These are phyloP conservation scores for Oceanodroma leucorhoa DNA, from an alignment of 2,797 vertebrate species.

Conservation along the genomic window DNA sequence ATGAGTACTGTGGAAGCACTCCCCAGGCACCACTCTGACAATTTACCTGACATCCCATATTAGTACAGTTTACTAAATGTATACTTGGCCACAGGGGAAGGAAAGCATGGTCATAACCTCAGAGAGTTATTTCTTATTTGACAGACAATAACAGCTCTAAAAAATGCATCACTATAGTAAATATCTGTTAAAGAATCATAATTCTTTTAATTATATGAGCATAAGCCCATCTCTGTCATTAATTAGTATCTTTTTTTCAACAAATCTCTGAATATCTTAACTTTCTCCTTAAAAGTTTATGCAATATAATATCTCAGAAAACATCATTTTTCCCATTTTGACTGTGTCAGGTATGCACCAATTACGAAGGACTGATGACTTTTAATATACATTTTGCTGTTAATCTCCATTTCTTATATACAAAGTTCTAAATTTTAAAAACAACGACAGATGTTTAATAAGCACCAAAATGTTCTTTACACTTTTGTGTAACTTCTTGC, in stretches of 20 bases:
- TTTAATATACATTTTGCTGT: background rate
- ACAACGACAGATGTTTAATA: background rate
- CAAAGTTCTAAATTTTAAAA: background rate
- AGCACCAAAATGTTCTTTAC: background rate
- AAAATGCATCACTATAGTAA: background rate
- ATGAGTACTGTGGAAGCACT: background rate
- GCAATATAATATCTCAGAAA: background rate
- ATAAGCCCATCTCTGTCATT: background rate
- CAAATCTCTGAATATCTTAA: background rate
- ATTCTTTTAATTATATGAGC: background rate
- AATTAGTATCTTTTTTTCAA: background rate
- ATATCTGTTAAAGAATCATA: background rate
- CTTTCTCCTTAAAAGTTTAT: background rate
- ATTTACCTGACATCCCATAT: background rate
- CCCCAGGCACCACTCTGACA: background rate
- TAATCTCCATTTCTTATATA: background rate
- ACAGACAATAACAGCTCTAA: background rate
- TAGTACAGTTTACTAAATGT: background rate
- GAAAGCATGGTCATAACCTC: background rate
- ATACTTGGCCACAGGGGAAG: background rate
- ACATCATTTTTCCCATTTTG: background rate
- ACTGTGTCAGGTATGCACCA: background rate
- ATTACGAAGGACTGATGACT: background rate
- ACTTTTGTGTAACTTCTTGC: background rate
- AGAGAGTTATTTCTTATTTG: background rate